phyloP scores from a whole-genome alignment of 92 coral and sea anemone genomes.

The Phenganax subtilis region DNA sequence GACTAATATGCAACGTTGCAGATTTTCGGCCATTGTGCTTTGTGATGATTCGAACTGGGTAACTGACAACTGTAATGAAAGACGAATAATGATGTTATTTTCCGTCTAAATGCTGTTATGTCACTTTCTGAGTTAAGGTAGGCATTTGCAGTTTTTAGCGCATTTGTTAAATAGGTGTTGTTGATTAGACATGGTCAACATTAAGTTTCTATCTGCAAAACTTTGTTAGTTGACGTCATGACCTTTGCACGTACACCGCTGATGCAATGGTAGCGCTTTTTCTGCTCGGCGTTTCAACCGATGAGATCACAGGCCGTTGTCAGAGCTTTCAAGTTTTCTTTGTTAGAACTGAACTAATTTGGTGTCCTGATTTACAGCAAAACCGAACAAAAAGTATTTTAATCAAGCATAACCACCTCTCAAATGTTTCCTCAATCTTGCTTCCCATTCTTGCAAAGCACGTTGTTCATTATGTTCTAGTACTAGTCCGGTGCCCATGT shows the following conservation, averaged over 20 bases:
- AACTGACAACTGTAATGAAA: constrained; percentile 21
- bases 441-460: constrained; percentile 28
- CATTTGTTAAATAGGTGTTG: neutral
- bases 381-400: no score
- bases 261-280: no score
- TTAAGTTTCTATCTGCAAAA: neutral
- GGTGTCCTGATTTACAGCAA: no score
- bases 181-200: neutral
- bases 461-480: constrained; percentile 34
- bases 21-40: constrained; percentile 12
- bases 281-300: no score
- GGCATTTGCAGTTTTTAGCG: neutral
- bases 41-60: constrained; percentile 33
- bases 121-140: neutral
- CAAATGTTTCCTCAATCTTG: constrained; percentile 20
- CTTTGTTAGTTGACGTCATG: no score
- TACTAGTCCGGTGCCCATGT: constrained; percentile 37
- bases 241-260: no score
- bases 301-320: no score
- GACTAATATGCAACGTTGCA: constrained; percentile 31
- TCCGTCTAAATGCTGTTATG: neutral
- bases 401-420: constrained; percentile 9
- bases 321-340: no score
- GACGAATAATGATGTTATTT: neutral
- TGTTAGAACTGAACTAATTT: no score